phyloP scores from a whole-genome alignment of 2,888 invertebrate genomes.

The Lucinisca nassula region DNA sequence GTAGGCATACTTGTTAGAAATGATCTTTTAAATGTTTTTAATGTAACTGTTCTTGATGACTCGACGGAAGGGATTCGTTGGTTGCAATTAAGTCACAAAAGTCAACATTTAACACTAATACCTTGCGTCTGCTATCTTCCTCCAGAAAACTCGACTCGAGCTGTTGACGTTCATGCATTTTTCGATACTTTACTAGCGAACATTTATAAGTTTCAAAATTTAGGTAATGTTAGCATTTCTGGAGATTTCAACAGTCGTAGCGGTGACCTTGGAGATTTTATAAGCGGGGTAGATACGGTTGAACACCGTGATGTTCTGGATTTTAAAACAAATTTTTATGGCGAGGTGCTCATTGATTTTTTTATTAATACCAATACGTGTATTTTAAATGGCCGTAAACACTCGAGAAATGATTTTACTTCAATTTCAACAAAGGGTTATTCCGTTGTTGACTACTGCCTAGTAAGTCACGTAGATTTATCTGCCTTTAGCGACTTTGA shows the following conservation, averaged over 20 bases:
- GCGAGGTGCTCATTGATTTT: constrained; percentile 30
- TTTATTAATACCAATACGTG: constrained; percentile 24
- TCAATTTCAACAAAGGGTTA: constrained; percentile 35
- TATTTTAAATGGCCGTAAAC: constrained; percentile 35
- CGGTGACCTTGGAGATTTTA: constrained; percentile 18
- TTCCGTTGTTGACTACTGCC: constrained; percentile 28
- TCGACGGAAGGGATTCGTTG: background rate
- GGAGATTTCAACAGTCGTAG: constrained; percentile 35
- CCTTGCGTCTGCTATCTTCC: constrained; percentile 1
- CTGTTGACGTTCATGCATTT: background rate
- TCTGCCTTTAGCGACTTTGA: constrained; percentile 16
- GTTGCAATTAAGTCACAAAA: background rate
- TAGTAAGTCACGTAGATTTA: constrained; percentile 15
- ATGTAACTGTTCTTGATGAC: background rate
- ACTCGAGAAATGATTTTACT: constrained; percentile 26
- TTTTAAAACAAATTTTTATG: constrained; percentile 16
- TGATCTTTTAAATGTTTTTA: background rate
- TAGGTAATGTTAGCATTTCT: background rate
- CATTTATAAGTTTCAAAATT: background rate
- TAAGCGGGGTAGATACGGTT: constrained; percentile 20
- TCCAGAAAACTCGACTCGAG: background rate
- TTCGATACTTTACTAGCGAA: background rate
- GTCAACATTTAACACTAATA: background rate
- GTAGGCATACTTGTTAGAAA: background rate
- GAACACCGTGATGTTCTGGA: constrained; percentile 10